phyloP scores from a whole-genome alignment of 2,113 vertebrate genomes.

The Pogona vitticeps region DNA sequence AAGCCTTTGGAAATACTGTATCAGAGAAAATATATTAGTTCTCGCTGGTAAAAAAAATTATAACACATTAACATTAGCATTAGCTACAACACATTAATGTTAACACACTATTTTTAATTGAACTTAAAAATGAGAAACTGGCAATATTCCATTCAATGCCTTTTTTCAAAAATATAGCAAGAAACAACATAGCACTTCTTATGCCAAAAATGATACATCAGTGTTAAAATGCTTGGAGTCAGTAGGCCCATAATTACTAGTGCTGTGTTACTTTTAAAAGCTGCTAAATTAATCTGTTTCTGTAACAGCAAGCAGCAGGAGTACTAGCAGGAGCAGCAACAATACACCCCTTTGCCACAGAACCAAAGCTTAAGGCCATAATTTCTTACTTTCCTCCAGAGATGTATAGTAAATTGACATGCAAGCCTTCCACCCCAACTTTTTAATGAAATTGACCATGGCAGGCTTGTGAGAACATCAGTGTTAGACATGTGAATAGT shows the following conservation, averaged over 20 bases:
- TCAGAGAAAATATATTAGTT: no score
- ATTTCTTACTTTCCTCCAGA: slow-evolving; percentile 5
- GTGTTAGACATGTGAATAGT: slow-evolving; percentile 16
- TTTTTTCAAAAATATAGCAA: no score
- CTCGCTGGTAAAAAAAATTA: no score
- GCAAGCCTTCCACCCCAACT: background rate
- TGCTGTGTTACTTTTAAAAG: background rate
- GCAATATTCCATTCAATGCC: no score
- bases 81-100: no score
- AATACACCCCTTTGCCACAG: background rate
- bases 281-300: background rate
- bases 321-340: background rate
- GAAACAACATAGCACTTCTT: no score
- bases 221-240: no score
- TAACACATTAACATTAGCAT: no score
- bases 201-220: no score
- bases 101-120: no score
- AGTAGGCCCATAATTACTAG: background rate
- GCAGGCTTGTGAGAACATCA: slow-evolving; percentile 43
- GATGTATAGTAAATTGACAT: background rate
- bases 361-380: background rate
- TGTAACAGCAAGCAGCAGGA: background rate
- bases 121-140: no score
- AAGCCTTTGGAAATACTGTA: no score
- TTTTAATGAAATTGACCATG: slow-evolving; percentile 5